Base-by-base conservation (phyloP, 1,140 invertebrate genomes). In the Leptopilina boulardi region DNA sequence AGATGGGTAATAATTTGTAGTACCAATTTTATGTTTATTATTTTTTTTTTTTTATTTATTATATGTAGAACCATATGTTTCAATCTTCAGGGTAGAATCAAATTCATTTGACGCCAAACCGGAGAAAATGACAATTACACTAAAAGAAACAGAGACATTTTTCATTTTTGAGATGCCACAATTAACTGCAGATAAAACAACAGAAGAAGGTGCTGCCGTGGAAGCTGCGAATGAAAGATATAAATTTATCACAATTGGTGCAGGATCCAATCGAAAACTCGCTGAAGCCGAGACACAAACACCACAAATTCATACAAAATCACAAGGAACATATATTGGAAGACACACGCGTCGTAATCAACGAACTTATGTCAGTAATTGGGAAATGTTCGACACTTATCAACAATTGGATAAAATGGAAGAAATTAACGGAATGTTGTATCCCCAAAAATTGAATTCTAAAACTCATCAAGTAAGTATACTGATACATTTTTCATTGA, bases 301-400 rank as follows among this genome's bases (percentile, higher is more conserved):
- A 0, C 85, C 91, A 19, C 89, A 91, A 41, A 82, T 89, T 11
- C 87, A 94, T 1, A 90, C 89, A 0, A 95, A 95, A 85, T 92
- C 92, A 0, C 88, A 94, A 47, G 91, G 92, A 23, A 94, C 94
- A 0, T 91, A 93, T 18, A 91, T 93, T 0, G 89, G 91, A 3
- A 88, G 91, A 47, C 87, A 91, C 1, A 87, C 90, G 74, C 93
- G 92, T 13, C 90, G 87, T 70, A 93, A 94, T 84, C 91, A 91
- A 10, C 90, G 89, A 6, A 91, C 92, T 0, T 94, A 94, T 82
- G 94, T 94, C 0, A 95, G 94, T 6, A 92, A 94, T 80, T 96
- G 94, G 92, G 93, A 95, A 71, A 94, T 96, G 92, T 93, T 93
- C 79, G 95, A 96, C 80, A 94, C 93, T 0, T 95, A 83, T 3